Evolutionary conservation across 2,888 invertebrate species (phyloP).

Genomic region (Terebella lapidaria): DNA sequence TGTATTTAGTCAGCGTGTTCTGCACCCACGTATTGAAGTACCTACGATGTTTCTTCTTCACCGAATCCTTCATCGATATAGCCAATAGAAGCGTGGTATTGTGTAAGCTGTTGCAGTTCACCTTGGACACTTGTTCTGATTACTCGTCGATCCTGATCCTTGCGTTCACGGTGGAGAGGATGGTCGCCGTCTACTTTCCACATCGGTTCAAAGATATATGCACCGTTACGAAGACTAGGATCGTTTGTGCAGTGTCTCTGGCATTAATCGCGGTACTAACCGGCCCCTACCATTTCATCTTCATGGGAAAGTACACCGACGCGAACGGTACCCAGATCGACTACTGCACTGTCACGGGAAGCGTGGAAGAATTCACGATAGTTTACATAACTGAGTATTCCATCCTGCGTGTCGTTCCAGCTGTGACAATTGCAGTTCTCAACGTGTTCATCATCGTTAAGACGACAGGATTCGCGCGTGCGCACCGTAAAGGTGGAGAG

Average conservation of each 20-base stretch:
- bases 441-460: slow-evolving; percentile 27
- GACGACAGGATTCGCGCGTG: slow-evolving; percentile 4
- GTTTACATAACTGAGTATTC: slow-evolving; percentile 18
- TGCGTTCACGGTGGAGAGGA: slow-evolving; percentile 27
- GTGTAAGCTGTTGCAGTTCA: slow-evolving; percentile 24
- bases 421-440: slow-evolving; percentile 24
- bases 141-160: slow-evolving; percentile 26
- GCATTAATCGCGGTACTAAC: slow-evolving; percentile 14
- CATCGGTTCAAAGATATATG: slow-evolving; percentile 26
- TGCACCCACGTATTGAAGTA: slow-evolving; percentile 18
- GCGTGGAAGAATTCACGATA: slow-evolving; percentile 13
- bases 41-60: slow-evolving; percentile 23
- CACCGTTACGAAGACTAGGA: slow-evolving; percentile 20
- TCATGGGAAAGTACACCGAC: slow-evolving; percentile 16
- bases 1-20: slow-evolving; percentile 24
- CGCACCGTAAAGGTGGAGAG: too few relatives aligned
- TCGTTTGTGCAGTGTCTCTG: slow-evolving; percentile 12
- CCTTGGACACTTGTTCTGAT: slow-evolving; percentile 24
- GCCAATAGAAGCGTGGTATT: slow-evolving; percentile 12
- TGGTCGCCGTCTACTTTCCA: slow-evolving; percentile 25
- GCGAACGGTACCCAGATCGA: slow-evolving; percentile 14
- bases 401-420: slow-evolving; percentile 24
- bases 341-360: slow-evolving; percentile 11
- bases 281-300: slow-evolving; percentile 22
- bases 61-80: slow-evolving; percentile 16